Base-by-base conservation (phyloP, 1,140 invertebrate species). In the Drosophila erecta region DNA sequence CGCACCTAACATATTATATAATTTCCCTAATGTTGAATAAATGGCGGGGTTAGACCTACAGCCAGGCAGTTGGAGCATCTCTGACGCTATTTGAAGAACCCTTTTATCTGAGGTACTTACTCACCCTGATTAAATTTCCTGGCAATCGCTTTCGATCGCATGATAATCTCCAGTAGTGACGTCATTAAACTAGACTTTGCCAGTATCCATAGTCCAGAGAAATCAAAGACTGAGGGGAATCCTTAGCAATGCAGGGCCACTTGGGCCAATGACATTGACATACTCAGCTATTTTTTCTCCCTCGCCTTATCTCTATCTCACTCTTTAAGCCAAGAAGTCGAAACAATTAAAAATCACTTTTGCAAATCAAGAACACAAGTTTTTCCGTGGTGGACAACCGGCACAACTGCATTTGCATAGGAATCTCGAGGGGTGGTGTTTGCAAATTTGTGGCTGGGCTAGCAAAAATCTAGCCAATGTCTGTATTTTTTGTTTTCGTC, bases 61-160 rank as follows among this genome's bases (percentile, higher is more conserved):
- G 8, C 27, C 27, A 8, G 7, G 8, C 30, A 30, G 7, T 8
- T 30, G 7, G 30, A 3, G 2, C 30, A 30, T 30, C 30, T 0
- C 7, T 8, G 7, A 27, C 1, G 1, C 6, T 0, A 24, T 1
- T 3, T 27, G 1, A 47, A 27, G 6, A 47, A n/a, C 4, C 0
- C 17, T 6, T 22, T 0, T 0, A 20, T 4, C 14, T 7, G 3
- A 30, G 11, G 3, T 30, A 1, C 3, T 6, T 2, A 67, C 84
- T 91, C 51, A 91, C 90, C 90, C 77, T 90, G 90, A 87, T 81
- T 86, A 7, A 90, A 76, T 58, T 84, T 91, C 56, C 85, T 78
- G 7, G 90, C 85, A 74, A 87, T 72, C 79, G 90, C 90, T 77
- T 91, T 91, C 49, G 90, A 91, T 86, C 90, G 90, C 90, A 91